A percentile compares a stretch with the other conserved stretches of the same genome.
Evolutionary conservation across 2,113 vertebrate genomes (phyloP).

Genomic region (Hystrix cristata): DNA sequence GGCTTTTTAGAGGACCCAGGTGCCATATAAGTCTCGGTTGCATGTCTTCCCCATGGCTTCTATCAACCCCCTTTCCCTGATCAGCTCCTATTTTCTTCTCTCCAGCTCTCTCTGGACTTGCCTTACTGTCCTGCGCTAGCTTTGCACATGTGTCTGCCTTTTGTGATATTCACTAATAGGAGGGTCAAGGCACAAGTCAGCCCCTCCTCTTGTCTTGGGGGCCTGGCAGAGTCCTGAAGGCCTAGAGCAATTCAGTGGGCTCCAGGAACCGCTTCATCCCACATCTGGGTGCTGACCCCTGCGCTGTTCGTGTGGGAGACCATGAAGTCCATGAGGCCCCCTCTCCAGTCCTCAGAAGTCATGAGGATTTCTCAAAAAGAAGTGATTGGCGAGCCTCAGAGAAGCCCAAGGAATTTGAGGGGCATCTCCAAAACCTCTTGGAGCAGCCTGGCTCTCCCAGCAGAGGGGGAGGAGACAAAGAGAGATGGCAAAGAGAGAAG

Average conservation of each 20-base stretch:
- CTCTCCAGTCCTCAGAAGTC: neutral
- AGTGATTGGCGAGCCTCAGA: neutral
- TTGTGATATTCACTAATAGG: neutral
- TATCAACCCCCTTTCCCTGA: neutral
- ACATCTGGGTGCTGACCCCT: no score
- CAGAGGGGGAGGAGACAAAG: neutral
- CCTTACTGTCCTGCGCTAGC: neutral
- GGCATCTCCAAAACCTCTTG: neutral
- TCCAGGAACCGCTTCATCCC: neutral
- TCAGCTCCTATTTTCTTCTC: no score
- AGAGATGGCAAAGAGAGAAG: neutral
- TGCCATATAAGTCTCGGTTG: neutral
- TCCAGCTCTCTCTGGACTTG: neutral
- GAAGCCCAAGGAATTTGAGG: neutral
- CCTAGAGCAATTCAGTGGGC: neutral
- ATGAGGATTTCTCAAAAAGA: neutral
- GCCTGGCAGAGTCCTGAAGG: neutral
- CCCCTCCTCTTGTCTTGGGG: neutral
- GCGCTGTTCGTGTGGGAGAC: neutral
- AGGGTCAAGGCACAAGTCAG: neutral
- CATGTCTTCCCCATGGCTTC: neutral
- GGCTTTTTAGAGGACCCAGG: neutral
- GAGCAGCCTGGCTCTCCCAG: neutral
- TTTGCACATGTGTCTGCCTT: neutral
- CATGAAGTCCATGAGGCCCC: neutral